Evolutionary conservation across 2,113 vertebrate genomes (phyloP).

Genomic region (Chlorocebus sabaeus): DNA sequence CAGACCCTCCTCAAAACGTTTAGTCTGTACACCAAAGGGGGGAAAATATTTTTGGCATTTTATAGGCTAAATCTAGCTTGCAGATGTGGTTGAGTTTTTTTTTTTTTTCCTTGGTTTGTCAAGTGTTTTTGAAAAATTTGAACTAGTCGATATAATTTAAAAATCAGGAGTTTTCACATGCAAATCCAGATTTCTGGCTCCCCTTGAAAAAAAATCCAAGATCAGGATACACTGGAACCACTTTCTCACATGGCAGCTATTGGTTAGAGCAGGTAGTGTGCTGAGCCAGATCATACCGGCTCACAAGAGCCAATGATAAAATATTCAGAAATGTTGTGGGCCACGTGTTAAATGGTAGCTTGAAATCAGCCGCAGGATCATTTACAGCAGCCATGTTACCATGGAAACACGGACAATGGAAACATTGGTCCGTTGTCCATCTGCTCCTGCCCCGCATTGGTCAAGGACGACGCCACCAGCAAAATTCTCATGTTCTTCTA

Average conservation of each 20-base stretch:
- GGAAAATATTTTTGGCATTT: neutral
- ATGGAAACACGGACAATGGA: neutral
- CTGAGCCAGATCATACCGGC: neutral
- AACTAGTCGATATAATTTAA: neutral
- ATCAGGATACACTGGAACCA: neutral
- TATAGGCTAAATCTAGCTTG: neutral
- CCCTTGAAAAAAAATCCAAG: slow-evolving; percentile 3
- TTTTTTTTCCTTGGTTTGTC: neutral
- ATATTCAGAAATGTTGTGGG: neutral
- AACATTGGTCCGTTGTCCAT: neutral
- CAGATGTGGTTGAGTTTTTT: neutral
- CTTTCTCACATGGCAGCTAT: neutral
- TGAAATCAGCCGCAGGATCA: neutral
- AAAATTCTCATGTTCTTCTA: neutral
- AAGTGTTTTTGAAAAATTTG: slow-evolving; percentile 41
- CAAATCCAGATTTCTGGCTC: slow-evolving; percentile 51
- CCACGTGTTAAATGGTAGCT: neutral
- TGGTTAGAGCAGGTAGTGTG: neutral
- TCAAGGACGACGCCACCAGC: neutral
- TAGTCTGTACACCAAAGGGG: neutral
- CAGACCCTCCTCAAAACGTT: neutral
- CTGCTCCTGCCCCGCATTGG: neutral
- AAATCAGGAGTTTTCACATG: slow-evolving; percentile 24
- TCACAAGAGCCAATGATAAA: neutral
- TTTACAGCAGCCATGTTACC: too few species aligned